Conservation (phyloP, 2,797 vertebrate species). For the Danio jaintianensis region DNA sequence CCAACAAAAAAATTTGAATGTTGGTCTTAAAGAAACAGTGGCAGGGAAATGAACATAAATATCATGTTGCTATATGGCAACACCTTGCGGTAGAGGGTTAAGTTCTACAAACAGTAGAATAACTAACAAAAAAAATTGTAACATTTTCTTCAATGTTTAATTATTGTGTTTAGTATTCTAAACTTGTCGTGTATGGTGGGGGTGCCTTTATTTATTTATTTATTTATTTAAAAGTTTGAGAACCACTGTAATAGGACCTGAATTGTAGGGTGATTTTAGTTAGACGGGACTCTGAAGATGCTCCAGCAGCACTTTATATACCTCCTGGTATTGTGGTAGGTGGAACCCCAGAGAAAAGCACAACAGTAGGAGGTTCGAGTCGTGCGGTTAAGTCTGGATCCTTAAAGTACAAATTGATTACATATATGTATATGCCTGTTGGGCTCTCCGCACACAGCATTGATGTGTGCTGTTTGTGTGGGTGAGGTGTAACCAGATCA, state of each 20-base stretch:
- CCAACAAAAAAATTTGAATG: no score
- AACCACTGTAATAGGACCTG: not conserved
- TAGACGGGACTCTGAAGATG: conserved; percentile 1
- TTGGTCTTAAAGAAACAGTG: no score
- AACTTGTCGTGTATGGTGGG: no score
- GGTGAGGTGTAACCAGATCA: conserved; percentile 53
- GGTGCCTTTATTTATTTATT: no score
- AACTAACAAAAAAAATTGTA: no score
- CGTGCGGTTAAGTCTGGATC: conserved; percentile 31
- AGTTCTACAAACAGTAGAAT: no score
- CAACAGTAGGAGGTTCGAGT: conserved; percentile 43
- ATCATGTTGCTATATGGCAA: no score
- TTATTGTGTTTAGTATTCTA: no score
- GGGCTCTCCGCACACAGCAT: conserved; percentile 40
- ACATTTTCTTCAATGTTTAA: no score
- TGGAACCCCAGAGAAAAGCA: conserved; percentile 39
- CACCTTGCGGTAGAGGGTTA: no score
- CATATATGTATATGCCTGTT: conserved; percentile 53
- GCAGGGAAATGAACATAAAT: no score
- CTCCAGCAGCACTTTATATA: not conserved
- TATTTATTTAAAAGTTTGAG: no score
- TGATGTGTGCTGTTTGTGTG: conserved; percentile 45
- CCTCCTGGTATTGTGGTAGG: conserved; percentile 36
- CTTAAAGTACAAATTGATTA: conserved; percentile 58
- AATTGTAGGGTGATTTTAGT: not conserved